Evolutionary conservation across 2,113 vertebrate genomes (phyloP), one percentile per base, ranked within the genome.

Genomic region (Cynoglossus semilaevis): DNA sequence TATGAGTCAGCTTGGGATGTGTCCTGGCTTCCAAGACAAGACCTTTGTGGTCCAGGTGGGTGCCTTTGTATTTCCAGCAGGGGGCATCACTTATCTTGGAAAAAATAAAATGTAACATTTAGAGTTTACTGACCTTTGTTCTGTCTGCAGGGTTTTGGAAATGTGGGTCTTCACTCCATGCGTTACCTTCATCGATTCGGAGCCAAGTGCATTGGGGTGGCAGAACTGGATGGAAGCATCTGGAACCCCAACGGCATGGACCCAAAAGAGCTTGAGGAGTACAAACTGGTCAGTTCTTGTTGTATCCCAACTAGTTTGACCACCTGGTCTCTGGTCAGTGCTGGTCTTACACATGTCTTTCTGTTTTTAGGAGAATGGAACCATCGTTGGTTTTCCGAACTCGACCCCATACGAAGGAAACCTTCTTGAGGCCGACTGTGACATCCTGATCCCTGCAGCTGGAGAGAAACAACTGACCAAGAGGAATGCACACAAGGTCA

Each of bases 81-180:
- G 22, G 22, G 22, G 22, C 22, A 6, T 29, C 6, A 6, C 22
- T 29, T 29, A 29, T 29, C 6, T 29, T 29, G 22, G 22, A 29
- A 29, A 29, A 29, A 11, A 7, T 19, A 42, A 49, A 9, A 17
- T 13, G 13, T 29, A n/a, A n/a, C 15, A 36, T 46, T 7, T 5
- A 43, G n/a, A 16, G 6, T 17, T 42, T 34, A 41, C 34, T 10
- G 34, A 19, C 19, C 54, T 42, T 49, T 72, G 35, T 15, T n/a
- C n/a, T 19, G 14, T 62, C 35, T 34, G 53, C 67, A 90, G 89
- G 89, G 90, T 16, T 99, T 98, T 14, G 96, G 96, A 51, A 99
- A 99, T 0, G 96, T 99, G 63, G 96, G 96, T 10, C 88, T 99
- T n/a, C 96, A 98, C 81, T 92, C 94, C 11, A 98, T 99, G 96